Evolutionary conservation across 1,140 invertebrate genomes (phyloP), one percentile per base, ranked within the genome.

Genomic region (Carcinoscorpius rotundicauda): DNA sequence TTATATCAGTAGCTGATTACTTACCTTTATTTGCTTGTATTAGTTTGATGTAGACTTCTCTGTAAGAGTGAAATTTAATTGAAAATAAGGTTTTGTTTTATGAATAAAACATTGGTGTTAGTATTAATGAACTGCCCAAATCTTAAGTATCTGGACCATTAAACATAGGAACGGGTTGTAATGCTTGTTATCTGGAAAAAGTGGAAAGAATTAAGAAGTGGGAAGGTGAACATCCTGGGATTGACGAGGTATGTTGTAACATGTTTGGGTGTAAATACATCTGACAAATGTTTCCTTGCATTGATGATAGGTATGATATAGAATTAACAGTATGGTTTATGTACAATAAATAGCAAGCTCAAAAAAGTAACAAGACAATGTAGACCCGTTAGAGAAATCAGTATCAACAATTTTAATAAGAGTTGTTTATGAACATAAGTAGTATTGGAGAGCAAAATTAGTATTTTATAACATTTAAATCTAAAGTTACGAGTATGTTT

Each of bases 131-230:
- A 55, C n/a, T 8, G 6, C 53, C 53, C 6, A 8, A 55, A 55
- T 55, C n/a, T 55, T 55, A 55, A 55, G 6, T 55, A 55, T 8
- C n/a, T 29, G 29, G 29, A 55, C 6, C n/a, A 8, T 51, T 61
- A 10, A n/a, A 71, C 68, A 63, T 71, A 76, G 82, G 88, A n/a
- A 89, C 86, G 49, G 87, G 87, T 55, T 85, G 83, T 64, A 91
- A 91, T 78, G 87, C 86, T 5, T 88, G 87, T 75, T 91, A 91
- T 70, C 78, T 90, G 64, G 88, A 91, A 76, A 78, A 81, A 66
- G 79, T 85, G 10, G 81, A 85, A 10, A 81, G 80, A 67, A 83
- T 87, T 52, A 78, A 81, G 62, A 83, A 82, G 65, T 87, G 81
- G 80, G 79, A 80, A 70, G 76, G 79, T 8, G 77, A 80, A 64